Evolutionary conservation across 2,797 vertebrate species (phyloP).

Genomic region (Borostomias antarcticus): DNA sequence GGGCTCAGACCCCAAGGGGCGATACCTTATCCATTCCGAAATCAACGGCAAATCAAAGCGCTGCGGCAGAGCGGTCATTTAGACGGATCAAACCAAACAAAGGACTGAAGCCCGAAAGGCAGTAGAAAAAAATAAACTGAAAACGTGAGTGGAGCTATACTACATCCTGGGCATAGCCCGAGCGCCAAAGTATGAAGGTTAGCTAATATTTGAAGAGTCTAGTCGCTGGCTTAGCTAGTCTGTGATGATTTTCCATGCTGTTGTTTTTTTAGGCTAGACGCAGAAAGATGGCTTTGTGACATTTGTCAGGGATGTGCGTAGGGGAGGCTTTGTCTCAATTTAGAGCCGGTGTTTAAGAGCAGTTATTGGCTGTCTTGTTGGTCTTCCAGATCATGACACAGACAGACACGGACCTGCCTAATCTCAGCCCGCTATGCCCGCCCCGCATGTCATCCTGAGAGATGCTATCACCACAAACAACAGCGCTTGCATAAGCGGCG

Average conservation of each 20-base stretch:
- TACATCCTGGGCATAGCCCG: neutral
- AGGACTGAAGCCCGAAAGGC: neutral
- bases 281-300: too few species aligned
- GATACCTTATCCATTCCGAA: conserved; percentile 46
- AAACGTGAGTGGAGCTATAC: neutral
- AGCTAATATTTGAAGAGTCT: too few species aligned
- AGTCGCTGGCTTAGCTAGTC: too few species aligned
- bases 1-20: conserved; percentile 29
- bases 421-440: conserved; percentile 15
- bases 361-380: neutral
- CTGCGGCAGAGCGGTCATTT: conserved; percentile 20
- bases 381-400: neutral
- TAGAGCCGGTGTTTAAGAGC: neutral
- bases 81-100: conserved; percentile 36
- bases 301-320: too few species aligned
- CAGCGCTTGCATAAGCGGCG: conserved; percentile 20
- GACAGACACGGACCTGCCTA: neutral
- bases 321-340: too few species aligned
- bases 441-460: conserved; percentile 15
- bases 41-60: conserved; percentile 50
- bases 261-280: too few species aligned
- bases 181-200: too few species aligned
- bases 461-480: conserved; percentile 24
- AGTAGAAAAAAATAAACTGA: neutral
- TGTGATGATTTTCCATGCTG: too few species aligned